phyloP scores from a whole-genome alignment of 2,888 invertebrate genomes.

The Byasa hedistus region DNA sequence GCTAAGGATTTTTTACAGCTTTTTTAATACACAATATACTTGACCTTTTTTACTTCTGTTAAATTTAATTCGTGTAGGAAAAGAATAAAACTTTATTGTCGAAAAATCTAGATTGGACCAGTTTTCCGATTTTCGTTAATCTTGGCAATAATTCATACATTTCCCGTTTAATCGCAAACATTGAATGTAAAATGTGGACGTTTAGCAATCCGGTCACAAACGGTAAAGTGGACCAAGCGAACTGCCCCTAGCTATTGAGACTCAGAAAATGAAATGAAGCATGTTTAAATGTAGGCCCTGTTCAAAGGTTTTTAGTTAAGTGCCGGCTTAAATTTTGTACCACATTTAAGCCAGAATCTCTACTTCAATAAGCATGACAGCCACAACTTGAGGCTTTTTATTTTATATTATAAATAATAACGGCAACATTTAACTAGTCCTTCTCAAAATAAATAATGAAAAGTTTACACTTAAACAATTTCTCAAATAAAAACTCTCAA shows the following conservation, averaged over 20 bases:
- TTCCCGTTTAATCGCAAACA: not conserved
- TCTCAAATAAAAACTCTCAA: conserved; percentile 47
- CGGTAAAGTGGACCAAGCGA: conserved; percentile 12
- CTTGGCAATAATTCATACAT: conserved; percentile 10
- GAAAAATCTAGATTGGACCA: not conserved
- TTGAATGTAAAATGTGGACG: conserved; percentile 2
- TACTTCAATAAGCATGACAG: conserved; percentile 61
- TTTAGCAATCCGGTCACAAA: conserved; percentile 20
- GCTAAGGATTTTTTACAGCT: too few species aligned
- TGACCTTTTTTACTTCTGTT: too few species aligned
- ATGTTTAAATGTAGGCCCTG: conserved; percentile 51
- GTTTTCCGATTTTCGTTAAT: not conserved
- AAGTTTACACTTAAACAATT: too few species aligned
- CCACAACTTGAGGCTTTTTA: conserved; percentile 24
- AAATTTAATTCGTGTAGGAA: not conserved
- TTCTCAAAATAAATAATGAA: not conserved
- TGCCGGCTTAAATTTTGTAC: conserved; percentile 59
- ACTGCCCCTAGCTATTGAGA: conserved; percentile 6
- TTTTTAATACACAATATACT: too few species aligned
- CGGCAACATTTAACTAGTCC: not conserved
- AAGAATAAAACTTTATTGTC: not conserved
- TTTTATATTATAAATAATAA: not conserved
- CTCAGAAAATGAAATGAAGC: conserved; percentile 39
- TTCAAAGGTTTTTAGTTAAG: conserved; percentile 53
- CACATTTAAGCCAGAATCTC: conserved; percentile 56